Base-by-base conservation (phyloP, 1,140 invertebrate genomes). In the Eriocheir sinensis region DNA sequence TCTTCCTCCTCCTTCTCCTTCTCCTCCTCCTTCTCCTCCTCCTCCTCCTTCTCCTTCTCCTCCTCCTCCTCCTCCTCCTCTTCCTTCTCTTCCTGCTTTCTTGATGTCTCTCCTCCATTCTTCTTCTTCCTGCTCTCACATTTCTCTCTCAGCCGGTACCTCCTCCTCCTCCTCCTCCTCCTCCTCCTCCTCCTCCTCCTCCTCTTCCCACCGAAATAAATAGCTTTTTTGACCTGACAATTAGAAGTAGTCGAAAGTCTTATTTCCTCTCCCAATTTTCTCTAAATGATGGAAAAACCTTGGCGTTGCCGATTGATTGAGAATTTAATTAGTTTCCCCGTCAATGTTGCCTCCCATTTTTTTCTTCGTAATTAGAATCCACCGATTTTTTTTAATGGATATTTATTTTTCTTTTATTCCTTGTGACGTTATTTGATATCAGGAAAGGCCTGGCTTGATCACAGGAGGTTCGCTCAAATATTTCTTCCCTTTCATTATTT, bases 321-420 rank as follows among this genome's bases (percentile, higher is more conserved):
- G 60, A 72, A 72, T 72, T 72, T 72, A 72, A 72, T 72, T 72
- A 72, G 60, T 72, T 72, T 72, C 60, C 27, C 60, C 60, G 60
- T n/a, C 60, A 72, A 72, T 72, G 60, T 72, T 72, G 60, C 60
- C 60, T 72, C 21, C 60, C 27, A 72, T 72, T 72, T 72, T n/a
- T 72, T 72, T 21, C 17, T 21, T 72, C 60, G 60, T 72, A 72
- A 72, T 72, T 72, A 72, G 60, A 72, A 72, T 72, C 60, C 60
- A n/a, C 21, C 60, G 17, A 0, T 72, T 72, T 72, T 72, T 72
- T n/a, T n/a, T 72, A 21, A 72, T 72, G 60, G 27, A 72, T 1
- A n/a, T 72, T 72, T 72, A 3, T 53, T 53, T 53, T 53, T 53
- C 8, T 53, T 9, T 2, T 53, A 0, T 53, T 53, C 9, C 21